Evolutionary conservation across 2,113 vertebrate genomes (phyloP).

Genomic region (Romanogobio albipinnatus): DNA sequence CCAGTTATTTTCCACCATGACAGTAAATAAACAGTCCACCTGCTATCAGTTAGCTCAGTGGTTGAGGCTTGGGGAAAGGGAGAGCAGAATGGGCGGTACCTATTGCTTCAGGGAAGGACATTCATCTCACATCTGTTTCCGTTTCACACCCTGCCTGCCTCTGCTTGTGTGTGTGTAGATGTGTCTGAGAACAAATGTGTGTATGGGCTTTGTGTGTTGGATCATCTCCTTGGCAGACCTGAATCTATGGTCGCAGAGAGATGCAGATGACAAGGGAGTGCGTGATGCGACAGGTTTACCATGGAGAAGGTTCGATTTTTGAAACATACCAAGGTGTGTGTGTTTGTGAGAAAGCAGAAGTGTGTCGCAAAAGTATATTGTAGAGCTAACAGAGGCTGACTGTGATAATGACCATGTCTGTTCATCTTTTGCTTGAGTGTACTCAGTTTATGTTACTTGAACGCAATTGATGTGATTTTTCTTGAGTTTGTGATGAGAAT

Average conservation of each 20-base stretch:
- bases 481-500: neutral
- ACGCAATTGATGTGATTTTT: neutral
- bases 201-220: slow-evolving; percentile 38
- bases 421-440: neutral
- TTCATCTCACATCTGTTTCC: slow-evolving; percentile 56
- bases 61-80: slow-evolving; percentile 20
- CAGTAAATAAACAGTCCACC: slow-evolving; percentile 62
- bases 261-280: slow-evolving; percentile 5
- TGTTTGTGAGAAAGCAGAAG: slow-evolving; percentile 37
- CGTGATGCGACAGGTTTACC: slow-evolving; percentile 22
- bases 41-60: slow-evolving; percentile 46
- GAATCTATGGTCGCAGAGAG: slow-evolving; percentile 12
- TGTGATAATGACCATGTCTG: slow-evolving; percentile 1
- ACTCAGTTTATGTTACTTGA: neutral
- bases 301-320: slow-evolving; percentile 30
- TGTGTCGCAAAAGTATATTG: slow-evolving; percentile 15
- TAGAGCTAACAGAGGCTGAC: slow-evolving; percentile 7
- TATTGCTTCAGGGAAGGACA: slow-evolving; percentile 50
- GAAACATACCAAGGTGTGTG: neutral
- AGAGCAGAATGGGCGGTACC: slow-evolving; percentile 21
- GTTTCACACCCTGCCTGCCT: slow-evolving; percentile 52
- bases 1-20: slow-evolving; percentile 64
- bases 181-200: slow-evolving; percentile 34
- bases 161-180: slow-evolving; percentile 38
- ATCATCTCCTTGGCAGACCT: neutral